These are phyloP conservation scores for Ectropis crepuscularia DNA, from an alignment of 2,888 invertebrate species.

Conservation along the genomic window DNA sequence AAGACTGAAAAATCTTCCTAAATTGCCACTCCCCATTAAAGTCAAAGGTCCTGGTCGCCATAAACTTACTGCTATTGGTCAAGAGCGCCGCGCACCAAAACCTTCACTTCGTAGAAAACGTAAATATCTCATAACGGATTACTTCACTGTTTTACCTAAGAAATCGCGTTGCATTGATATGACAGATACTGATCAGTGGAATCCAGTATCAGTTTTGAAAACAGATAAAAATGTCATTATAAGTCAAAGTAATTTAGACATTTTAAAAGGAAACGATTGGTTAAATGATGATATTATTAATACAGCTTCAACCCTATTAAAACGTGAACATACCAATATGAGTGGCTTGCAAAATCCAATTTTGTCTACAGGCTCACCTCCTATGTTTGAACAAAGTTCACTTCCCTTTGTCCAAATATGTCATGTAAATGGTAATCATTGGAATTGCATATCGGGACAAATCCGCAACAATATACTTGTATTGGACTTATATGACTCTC, in stretches of 20 bases:
- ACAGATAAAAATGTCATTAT: too few relatives aligned
- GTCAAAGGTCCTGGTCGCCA: background rate
- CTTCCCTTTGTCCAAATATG: constrained; percentile 15
- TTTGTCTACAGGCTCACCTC: background rate
- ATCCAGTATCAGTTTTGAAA: background rate
- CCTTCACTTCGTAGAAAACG: constrained; percentile 7
- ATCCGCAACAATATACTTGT: constrained; percentile 9
- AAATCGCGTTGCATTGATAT: background rate
- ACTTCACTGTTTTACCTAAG: constrained; percentile 1
- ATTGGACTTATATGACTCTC: constrained; percentile 10
- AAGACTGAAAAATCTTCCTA: too few relatives aligned
- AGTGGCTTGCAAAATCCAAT: background rate
- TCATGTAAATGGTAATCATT: constrained; percentile 12
- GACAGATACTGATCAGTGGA: background rate
- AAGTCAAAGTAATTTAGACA: background rate
- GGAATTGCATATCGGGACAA: constrained; percentile 6
- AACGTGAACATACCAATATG: background rate
- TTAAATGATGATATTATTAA: constrained; percentile 1
- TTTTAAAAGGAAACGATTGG: background rate
- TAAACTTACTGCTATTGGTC: constrained; percentile 3
- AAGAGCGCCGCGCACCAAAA: constrained; percentile 7
- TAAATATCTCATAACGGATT: background rate
- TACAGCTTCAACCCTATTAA: background rate
- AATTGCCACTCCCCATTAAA: background rate
- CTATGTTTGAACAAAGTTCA: background rate